Evolutionary conservation across 2,797 vertebrate genomes (phyloP).

Genomic region (Todus mexicanus): DNA sequence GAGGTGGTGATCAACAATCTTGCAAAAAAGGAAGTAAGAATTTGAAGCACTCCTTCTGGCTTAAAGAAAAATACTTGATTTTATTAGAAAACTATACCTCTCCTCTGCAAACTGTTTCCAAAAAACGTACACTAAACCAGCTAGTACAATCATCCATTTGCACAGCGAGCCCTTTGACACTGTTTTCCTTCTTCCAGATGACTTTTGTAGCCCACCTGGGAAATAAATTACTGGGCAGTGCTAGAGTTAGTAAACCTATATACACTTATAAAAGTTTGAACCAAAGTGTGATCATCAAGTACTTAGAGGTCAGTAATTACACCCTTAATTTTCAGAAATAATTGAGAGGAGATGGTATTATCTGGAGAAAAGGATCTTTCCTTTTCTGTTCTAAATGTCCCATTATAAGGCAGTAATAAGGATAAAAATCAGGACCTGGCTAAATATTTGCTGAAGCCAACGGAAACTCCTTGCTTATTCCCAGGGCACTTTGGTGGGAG

Average conservation of each 20-base stretch:
- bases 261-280: background rate
- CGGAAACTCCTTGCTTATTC: background rate
- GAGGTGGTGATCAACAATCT: background rate
- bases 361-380: background rate
- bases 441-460: background rate
- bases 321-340: constrained; percentile 16
- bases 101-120: background rate
- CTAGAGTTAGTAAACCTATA: constrained; percentile 16
- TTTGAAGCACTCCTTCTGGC: background rate
- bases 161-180: constrained; percentile 14
- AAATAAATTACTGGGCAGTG: constrained; percentile 40
- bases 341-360: background rate
- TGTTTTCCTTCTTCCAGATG: constrained; percentile 40
- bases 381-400: constrained; percentile 7
- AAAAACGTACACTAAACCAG: background rate
- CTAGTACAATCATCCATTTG: background rate
- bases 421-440: background rate
- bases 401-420: background rate
- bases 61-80: background rate
- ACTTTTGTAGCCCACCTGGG: background rate
- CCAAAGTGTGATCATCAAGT: constrained; percentile 6
- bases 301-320: constrained; percentile 38
- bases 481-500: background rate
- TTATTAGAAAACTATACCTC: background rate
- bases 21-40: background rate